These are phyloP conservation scores for Tupaia chinensis DNA, from an alignment of 2,113 vertebrate species.

Conservation along the genomic window DNA sequence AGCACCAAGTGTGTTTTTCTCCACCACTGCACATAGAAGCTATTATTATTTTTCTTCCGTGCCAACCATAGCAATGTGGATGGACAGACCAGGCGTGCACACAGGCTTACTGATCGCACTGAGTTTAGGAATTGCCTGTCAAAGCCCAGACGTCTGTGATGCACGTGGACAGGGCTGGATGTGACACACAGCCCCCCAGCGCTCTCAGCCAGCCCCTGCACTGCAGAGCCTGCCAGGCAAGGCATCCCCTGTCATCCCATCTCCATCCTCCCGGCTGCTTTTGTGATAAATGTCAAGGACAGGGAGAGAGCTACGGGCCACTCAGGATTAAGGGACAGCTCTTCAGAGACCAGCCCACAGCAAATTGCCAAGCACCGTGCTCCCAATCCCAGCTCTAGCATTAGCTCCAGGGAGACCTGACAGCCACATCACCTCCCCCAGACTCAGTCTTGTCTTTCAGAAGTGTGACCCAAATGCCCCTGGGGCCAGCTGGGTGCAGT, in stretches of 20 bases:
- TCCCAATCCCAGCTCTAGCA: fast-evolving
- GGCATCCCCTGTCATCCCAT: fast-evolving
- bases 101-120: not conserved
- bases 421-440: fast-evolving
- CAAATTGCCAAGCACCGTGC: not conserved
- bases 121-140: not conserved
- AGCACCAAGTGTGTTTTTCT: not conserved
- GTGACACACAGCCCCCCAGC: not conserved
- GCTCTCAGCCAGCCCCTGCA: not conserved
- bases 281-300: not conserved
- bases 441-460: not conserved
- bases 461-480: not conserved
- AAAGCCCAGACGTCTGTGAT: not conserved
- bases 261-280: not conserved
- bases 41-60: not conserved
- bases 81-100: not conserved
- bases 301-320: not conserved
- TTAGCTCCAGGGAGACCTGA: not conserved
- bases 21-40: not conserved
- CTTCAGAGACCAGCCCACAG: not conserved
- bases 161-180: not conserved
- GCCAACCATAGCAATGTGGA: not conserved
- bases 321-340: not conserved
- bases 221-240: not conserved
- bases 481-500: not conserved